Percentiles rank a stretch among this genome's conserved stretches.
Conservation (phyloP, 2,113 vertebrate genomes). For the Ceratotherium simum region DNA sequence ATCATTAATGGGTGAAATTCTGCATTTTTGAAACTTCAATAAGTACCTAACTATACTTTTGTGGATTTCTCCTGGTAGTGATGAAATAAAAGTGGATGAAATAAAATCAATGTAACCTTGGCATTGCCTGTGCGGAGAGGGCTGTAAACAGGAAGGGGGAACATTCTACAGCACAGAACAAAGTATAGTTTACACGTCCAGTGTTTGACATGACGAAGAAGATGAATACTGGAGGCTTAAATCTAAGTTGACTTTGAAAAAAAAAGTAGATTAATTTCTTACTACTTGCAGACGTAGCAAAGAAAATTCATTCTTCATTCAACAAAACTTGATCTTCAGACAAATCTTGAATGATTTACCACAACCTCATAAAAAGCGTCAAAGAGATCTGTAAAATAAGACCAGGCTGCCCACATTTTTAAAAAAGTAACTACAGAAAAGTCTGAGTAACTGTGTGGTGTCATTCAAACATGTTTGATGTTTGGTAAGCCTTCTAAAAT, state of each 20-base stretch:
- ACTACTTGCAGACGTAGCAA: background rate
- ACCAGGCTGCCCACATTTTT: background rate
- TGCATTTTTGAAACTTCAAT: slow-evolving; percentile 6
- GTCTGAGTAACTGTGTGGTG: background rate
- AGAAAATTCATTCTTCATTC: slow-evolving; percentile 33
- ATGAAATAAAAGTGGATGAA: background rate
- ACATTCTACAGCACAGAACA: background rate
- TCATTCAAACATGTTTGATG: background rate
- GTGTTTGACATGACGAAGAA: background rate
- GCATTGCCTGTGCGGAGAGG: background rate
- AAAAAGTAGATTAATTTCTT: background rate
- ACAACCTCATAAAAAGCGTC: background rate
- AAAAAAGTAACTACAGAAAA: background rate
- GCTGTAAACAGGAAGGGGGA: background rate
- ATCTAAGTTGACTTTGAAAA: background rate
- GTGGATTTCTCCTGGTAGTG: background rate
- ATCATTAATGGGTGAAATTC: background rate
- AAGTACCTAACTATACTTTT: background rate
- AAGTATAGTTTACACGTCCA: background rate
- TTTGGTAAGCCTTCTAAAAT: background rate
- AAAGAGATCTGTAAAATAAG: background rate
- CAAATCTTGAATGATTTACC: slow-evolving; percentile 22
- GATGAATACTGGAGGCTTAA: background rate
- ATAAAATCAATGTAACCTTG: background rate
- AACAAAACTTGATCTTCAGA: slow-evolving; percentile 25